phyloP scores from a whole-genome alignment of 2,797 vertebrate genomes.

The Catharus ustulatus region DNA sequence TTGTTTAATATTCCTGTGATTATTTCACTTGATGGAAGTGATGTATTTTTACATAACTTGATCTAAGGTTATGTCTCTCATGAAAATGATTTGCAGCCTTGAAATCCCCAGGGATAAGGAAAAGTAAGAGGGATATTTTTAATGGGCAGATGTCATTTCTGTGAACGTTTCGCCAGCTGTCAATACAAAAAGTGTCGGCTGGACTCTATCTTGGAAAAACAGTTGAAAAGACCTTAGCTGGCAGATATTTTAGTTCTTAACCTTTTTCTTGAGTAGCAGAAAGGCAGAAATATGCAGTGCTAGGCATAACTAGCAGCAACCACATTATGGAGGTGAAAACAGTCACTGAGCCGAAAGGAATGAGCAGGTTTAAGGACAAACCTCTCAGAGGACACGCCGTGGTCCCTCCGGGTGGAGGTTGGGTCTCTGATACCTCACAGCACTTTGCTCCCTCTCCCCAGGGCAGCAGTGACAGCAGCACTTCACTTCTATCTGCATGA shows the following conservation, averaged over 20 bases:
- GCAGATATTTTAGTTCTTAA: constrained; percentile 15
- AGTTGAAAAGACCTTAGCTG: constrained; percentile 34
- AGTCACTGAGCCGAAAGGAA: not conserved
- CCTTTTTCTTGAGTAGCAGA: constrained; percentile 30
- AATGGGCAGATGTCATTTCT: constrained; percentile 58
- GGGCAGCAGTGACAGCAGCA: not conserved
- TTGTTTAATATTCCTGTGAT: constrained; percentile 41
- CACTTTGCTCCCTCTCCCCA: not conserved
- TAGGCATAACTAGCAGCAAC: not conserved
- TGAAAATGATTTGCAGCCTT: not conserved
- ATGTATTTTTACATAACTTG: constrained; percentile 23
- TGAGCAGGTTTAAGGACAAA: not conserved
- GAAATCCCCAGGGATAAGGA: not conserved
- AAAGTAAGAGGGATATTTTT: constrained; percentile 32
- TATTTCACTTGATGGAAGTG: constrained; percentile 43
- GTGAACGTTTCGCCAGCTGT: constrained; percentile 7
- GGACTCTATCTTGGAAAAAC: constrained; percentile 9
- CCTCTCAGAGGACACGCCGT: rapidly evolving
- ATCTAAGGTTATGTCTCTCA: constrained; percentile 26
- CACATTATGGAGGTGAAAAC: not conserved
- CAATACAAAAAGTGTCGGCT: constrained; percentile 13
- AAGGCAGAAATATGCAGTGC: constrained; percentile 36
- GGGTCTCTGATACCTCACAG: not conserved
- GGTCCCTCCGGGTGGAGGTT: not conserved
- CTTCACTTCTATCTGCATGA: not conserved